Percentiles rank a stretch among this genome's conserved stretches.
phyloP scores from a whole-genome alignment of 2,888 invertebrate species.

The Stegophylla sp. region DNA sequence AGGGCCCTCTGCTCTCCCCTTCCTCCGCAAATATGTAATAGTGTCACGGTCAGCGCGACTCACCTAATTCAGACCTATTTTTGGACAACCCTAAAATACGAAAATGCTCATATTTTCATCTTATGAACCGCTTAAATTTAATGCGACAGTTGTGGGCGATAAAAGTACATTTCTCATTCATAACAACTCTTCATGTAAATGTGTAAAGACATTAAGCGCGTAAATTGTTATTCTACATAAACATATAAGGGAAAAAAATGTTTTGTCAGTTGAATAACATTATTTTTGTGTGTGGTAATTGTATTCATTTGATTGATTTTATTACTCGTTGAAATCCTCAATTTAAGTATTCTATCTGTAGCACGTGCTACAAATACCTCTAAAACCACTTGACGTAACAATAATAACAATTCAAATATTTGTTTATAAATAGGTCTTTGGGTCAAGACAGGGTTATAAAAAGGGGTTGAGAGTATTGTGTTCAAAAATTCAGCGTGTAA shows the following conservation, averaged over 20 bases:
- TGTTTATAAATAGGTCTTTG: conserved; percentile 51
- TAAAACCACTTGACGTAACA: conserved; percentile 31
- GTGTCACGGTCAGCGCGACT: conserved; percentile 48
- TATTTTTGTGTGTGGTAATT: background rate
- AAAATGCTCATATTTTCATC: background rate
- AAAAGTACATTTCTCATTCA: background rate
- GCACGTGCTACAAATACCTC: conserved; percentile 46
- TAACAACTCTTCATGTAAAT: background rate
- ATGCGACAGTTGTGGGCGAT: background rate
- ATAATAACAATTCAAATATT: conserved; percentile 44
- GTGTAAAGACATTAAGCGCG: background rate
- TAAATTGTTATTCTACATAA: background rate
- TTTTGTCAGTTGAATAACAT: conserved; percentile 26
- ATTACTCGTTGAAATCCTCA: conserved; percentile 28
- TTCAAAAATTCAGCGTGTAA: conserved; percentile 47
- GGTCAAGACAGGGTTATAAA: conserved; percentile 46
- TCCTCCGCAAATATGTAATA: conserved; percentile 33
- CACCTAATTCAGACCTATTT: conserved; percentile 50
- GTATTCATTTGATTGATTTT: conserved; percentile 30
- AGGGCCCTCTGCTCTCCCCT: conserved; percentile 41
- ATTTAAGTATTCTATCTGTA: conserved; percentile 35
- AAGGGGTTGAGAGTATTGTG: conserved; percentile 23
- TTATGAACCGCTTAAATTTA: background rate
- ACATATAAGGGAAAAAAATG: background rate
- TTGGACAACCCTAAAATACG: conserved; percentile 44